phyloP scores from a whole-genome alignment of 2,113 vertebrate genomes.

The Empidonax alnorum region DNA sequence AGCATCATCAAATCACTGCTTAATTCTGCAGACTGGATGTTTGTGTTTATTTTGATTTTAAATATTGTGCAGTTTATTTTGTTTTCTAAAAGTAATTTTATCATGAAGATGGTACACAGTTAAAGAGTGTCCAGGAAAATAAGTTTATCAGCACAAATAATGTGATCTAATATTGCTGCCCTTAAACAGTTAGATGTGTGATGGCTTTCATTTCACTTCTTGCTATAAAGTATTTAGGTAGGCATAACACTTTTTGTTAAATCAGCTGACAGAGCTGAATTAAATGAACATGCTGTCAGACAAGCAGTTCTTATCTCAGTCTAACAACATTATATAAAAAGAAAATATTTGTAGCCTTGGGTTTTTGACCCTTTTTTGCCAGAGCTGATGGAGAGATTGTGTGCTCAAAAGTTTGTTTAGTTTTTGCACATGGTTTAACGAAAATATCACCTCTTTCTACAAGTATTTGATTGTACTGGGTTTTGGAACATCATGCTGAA shows the following conservation, averaged over 20 bases:
- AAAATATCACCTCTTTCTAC: not conserved
- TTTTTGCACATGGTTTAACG: not conserved
- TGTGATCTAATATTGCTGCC: not conserved
- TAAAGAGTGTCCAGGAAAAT: not conserved
- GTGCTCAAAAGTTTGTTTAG: not conserved
- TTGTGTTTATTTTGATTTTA: not conserved
- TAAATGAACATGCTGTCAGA: not conserved
- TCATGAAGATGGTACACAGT: not conserved
- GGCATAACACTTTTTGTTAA: not conserved
- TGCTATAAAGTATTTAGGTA: not conserved
- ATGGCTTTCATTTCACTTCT: not conserved
- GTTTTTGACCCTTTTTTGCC: not conserved
- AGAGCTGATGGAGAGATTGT: not conserved
- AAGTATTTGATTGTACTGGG: not conserved
- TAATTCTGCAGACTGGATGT: not conserved
- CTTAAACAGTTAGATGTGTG: not conserved
- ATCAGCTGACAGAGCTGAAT: not conserved
- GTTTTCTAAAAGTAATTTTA: not conserved
- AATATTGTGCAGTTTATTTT: not conserved
- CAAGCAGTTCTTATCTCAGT: not conserved
- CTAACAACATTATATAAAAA: not conserved
- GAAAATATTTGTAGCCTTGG: not conserved
- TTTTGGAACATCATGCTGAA: not conserved
- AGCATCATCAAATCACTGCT: not conserved
- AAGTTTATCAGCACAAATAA: not conserved